Evolutionary conservation across 2,797 vertebrate genomes (phyloP).

Genomic region (Glyptemys insculpta): DNA sequence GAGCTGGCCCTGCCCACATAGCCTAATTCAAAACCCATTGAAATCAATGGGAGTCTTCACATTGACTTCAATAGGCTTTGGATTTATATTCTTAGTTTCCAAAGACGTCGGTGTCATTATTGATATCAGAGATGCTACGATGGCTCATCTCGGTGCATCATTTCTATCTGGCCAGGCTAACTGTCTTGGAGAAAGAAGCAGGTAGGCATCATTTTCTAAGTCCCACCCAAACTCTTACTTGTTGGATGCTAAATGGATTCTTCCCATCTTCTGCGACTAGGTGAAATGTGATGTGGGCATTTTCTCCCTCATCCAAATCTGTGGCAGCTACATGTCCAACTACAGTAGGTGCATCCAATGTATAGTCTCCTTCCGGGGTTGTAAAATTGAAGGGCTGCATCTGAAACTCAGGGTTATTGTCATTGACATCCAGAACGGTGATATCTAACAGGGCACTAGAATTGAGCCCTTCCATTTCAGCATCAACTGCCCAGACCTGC

Average conservation of each 20-base stretch:
- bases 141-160: not conserved
- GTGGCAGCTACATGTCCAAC: constrained; percentile 70
- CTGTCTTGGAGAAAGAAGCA: not conserved
- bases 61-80: too few relatives aligned
- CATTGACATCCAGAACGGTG: constrained; percentile 85
- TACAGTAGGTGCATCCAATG: not conserved
- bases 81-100: fast-evolving
- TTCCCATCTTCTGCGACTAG: constrained; percentile 64
- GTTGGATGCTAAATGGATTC: constrained; percentile 75
- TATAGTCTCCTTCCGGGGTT: constrained; percentile 79
- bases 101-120: fast-evolving
- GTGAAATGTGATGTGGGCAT: constrained; percentile 75
- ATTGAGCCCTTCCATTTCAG: constrained; percentile 67
- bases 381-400: constrained; percentile 70
- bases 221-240: constrained; percentile 72
- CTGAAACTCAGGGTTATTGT: constrained; percentile 86
- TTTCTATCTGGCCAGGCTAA: not conserved
- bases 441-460: constrained; percentile 81
- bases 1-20: too few relatives aligned
- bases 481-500: constrained; percentile 86
- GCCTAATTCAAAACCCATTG: too few relatives aligned
- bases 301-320: constrained; percentile 82
- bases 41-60: too few relatives aligned
- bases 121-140: not conserved
- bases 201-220: not conserved